Base-by-base conservation (phyloP, 1,140 invertebrate genomes). In the Anthonomus grandis region DNA sequence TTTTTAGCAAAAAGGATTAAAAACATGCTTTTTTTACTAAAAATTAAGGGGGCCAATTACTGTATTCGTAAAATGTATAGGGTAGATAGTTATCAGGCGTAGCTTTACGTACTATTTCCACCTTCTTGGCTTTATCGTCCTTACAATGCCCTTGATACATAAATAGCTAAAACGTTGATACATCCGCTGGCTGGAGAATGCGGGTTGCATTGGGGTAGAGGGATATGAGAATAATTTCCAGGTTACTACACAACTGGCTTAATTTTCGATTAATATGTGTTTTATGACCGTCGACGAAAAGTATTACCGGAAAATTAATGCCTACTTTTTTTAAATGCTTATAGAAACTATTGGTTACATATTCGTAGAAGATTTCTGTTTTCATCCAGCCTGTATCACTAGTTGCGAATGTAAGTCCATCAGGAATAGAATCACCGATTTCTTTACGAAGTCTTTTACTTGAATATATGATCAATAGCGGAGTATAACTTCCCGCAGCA, bases 241-340 rank as follows among this genome's bases (percentile, higher is more conserved):
- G 53, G 18, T 66, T 44, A 12, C 39, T 19, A 63, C 72, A 74
- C 4, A 74, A 60, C 34, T 69, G 24, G 56, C 64, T 64, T 12
- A 64, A 47, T 34, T 58, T 25, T 12, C 31, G 52, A 0, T 64
- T 68, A 2, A 72, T 15, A 45, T 75, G 71, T 4, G 68, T 68
- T 27, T 65, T 68, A 42, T 75, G 70, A 1, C 73, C 73, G 64
- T 75, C 69, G 8, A 75, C 54, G 48, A 75, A 75, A n/a, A 74
- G 34, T n/a, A 74, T 67, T 10, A 72, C 63, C 22, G 71, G 74
- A 36, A 65, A 65, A 46, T 39, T 17, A 57, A 64, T 31, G 27
- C n/a, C 27, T 31, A 66, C 13, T 66, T 60, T 34, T 68, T 59
- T 51, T 9, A 71, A 37, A 51, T 56, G 46, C 39, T 63, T 54